Conservation (phyloP, 2,888 invertebrate genomes). For the Piscicola geometra region DNA sequence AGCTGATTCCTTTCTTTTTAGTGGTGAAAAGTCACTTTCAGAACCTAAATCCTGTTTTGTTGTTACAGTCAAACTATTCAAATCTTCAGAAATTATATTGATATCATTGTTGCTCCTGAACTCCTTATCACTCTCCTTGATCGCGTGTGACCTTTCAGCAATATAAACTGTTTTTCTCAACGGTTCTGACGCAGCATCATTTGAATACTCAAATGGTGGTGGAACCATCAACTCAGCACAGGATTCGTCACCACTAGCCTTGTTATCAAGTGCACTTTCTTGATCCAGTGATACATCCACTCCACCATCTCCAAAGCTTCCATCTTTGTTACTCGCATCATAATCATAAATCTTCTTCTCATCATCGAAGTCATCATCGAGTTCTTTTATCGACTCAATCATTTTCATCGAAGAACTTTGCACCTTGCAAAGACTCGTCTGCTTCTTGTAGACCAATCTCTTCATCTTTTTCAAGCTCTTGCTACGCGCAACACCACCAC, state of each 20-base stretch:
- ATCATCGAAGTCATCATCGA: neutral
- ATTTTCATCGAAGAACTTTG: neutral
- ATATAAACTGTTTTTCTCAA: neutral
- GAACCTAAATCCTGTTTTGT: neutral
- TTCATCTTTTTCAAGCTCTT: too few species aligned
- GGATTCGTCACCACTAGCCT: too few species aligned
- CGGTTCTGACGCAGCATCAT: neutral
- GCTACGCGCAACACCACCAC: too few species aligned
- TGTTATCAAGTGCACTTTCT: neutral
- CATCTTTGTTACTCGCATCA: neutral
- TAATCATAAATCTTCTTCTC: neutral
- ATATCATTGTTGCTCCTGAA: neutral
- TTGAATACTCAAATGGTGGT: neutral
- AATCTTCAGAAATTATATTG: neutral
- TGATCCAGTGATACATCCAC: neutral
- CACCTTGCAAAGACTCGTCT: too few species aligned
- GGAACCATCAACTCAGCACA: neutral
- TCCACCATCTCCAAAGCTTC: neutral
- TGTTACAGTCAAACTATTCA: neutral
- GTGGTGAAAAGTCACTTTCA: neutral
- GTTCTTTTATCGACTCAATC: neutral
- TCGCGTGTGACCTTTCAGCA: neutral
- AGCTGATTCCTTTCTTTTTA: neutral
- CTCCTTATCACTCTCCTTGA: neutral
- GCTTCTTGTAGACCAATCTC: too few species aligned